These are phyloP conservation scores for Malurus leucopterus DNA, from an alignment of 2,797 vertebrate genomes.

Conservation along the genomic window DNA sequence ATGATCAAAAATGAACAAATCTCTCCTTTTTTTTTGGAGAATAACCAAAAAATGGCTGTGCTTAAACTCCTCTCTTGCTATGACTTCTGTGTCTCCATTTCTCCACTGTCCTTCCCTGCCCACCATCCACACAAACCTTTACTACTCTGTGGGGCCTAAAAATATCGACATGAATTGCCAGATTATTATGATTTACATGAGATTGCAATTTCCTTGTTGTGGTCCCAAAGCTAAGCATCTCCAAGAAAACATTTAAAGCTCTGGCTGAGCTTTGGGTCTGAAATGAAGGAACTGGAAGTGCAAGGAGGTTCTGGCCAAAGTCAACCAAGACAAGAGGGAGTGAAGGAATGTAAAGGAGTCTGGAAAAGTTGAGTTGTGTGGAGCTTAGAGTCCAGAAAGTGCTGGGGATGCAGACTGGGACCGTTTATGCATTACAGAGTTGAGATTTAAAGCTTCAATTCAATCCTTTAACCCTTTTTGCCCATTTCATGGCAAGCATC, in stretches of 20 bases:
- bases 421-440: neutral
- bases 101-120: neutral
- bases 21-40: neutral
- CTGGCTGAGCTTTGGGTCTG: neutral
- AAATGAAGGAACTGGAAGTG: neutral
- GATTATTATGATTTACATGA: neutral
- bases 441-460: neutral
- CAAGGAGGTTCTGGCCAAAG: constrained; percentile 12
- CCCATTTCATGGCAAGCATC: neutral
- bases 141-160: neutral
- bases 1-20: neutral
- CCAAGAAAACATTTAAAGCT: neutral
- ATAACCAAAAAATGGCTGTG: neutral
- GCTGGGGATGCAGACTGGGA: neutral
- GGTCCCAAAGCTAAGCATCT: neutral
- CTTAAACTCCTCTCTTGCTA: neutral
- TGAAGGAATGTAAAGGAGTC: neutral
- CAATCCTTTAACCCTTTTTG: neutral
- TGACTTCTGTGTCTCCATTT: neutral
- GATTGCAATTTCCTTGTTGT: neutral
- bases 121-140: neutral
- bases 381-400: neutral
- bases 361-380: constrained; percentile 24
- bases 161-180: neutral
- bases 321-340: constrained; percentile 24